Evolutionary conservation across 2,113 vertebrate species (phyloP).

Genomic region (Pontoporia blainvillei): DNA sequence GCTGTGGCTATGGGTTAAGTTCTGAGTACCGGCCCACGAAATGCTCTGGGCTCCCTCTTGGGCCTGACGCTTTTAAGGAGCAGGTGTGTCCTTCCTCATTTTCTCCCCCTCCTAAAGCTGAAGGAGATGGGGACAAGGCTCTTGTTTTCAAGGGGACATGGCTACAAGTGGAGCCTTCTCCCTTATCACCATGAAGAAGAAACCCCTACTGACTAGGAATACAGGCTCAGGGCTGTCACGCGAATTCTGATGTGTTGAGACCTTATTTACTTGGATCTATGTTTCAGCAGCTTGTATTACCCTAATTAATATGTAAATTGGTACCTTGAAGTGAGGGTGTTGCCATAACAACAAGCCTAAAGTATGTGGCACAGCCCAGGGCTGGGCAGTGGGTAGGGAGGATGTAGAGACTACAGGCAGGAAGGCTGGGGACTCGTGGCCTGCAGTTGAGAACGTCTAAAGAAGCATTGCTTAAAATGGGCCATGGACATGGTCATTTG

Average conservation of each 20-base stretch:
- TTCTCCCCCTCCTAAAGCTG: neutral
- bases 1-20: neutral
- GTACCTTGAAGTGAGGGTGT: neutral
- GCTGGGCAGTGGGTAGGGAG: neutral
- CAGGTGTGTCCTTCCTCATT: neutral
- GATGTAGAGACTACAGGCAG: neutral
- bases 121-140: neutral
- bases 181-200: neutral
- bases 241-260: neutral
- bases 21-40: neutral
- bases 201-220: neutral
- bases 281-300: neutral
- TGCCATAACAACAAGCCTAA: conserved; percentile 33
- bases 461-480: neutral
- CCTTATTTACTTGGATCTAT: neutral
- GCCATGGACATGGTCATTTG: neutral
- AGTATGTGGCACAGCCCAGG: neutral
- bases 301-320: neutral
- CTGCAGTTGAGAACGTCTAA: neutral
- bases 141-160: neutral
- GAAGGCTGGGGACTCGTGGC: neutral
- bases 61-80: neutral
- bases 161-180: neutral
- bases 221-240: fast-evolving
- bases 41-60: neutral